A percentile compares a stretch with the other conserved stretches of the same genome.
These are phyloP conservation scores for Colletes latitarsis DNA, from an alignment of 1,140 invertebrate genomes.

Conservation along the genomic window DNA sequence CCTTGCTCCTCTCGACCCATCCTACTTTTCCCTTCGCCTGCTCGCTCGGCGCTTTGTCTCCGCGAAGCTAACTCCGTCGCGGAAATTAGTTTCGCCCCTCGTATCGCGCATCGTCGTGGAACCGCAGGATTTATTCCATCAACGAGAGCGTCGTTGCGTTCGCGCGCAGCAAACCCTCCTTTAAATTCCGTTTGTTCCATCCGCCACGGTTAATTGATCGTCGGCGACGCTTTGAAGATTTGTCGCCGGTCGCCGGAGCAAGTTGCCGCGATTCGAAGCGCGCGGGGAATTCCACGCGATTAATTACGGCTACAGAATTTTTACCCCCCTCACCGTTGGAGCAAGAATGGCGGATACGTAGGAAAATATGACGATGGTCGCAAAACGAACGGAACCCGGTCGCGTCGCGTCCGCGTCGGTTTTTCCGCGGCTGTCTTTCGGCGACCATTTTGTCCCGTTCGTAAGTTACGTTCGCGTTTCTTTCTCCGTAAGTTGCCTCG, in stretches of 20 bases:
- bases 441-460: slow-evolving; percentile 3
- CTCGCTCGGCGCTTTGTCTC: slow-evolving; percentile 23
- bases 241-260: background rate
- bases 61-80: slow-evolving; percentile 1
- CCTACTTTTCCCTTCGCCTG: slow-evolving; percentile 28
- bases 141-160: slow-evolving; percentile 25
- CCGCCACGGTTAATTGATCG: background rate
- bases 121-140: slow-evolving; percentile 7
- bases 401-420: background rate
- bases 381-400: slow-evolving; percentile 16
- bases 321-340: background rate
- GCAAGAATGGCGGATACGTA: background rate
- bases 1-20: slow-evolving; percentile 23
- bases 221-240: background rate
- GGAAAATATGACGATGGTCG: background rate
- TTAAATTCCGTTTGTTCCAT: slow-evolving; percentile 3
- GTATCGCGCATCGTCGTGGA: slow-evolving; percentile 40
- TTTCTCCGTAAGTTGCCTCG: slow-evolving; percentile 21
- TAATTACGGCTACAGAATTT: slow-evolving; percentile 4
- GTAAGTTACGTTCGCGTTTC: slow-evolving; percentile 34
- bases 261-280: background rate
- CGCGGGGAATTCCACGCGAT: background rate
- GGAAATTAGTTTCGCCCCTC: slow-evolving; percentile 48
- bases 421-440: background rate
- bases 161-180: background rate